Evolutionary conservation across 1,140 invertebrate genomes (phyloP).

Genomic region (Tenebrio molitor): DNA sequence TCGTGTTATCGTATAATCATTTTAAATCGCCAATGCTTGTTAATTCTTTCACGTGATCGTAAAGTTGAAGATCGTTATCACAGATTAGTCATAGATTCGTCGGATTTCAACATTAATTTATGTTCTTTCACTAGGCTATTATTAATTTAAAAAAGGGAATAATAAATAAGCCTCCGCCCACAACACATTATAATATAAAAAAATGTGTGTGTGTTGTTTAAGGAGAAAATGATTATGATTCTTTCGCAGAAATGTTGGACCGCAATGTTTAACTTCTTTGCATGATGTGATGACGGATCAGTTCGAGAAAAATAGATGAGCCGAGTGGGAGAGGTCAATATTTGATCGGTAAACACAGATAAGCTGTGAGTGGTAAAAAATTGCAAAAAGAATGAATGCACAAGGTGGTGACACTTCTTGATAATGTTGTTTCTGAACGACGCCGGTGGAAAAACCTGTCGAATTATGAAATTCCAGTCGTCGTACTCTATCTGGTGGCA

Average conservation of each 20-base stretch:
- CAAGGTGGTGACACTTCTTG: too few relatives aligned
- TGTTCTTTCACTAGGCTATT: background rate
- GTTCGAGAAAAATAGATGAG: background rate
- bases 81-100: background rate
- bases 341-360: background rate
- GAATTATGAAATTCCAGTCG: conserved; percentile 6
- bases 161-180: background rate
- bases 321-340: background rate
- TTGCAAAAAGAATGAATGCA: background rate
- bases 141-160: background rate
- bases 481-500: conserved; percentile 9
- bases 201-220: too few relatives aligned
- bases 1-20: conserved; percentile 10
- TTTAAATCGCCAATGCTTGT: conserved; percentile 3
- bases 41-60: background rate
- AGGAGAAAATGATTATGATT: too few relatives aligned
- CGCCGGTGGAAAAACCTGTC: too few relatives aligned
- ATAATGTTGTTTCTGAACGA: too few relatives aligned
- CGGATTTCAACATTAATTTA: background rate
- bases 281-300: background rate
- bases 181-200: too few relatives aligned
- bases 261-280: too few relatives aligned
- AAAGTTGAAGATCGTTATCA: conserved; percentile 1
- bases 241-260: background rate
- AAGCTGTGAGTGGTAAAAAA: background rate